Base-by-base conservation (phyloP, 2,888 invertebrate species). In the Norana najaformis region DNA sequence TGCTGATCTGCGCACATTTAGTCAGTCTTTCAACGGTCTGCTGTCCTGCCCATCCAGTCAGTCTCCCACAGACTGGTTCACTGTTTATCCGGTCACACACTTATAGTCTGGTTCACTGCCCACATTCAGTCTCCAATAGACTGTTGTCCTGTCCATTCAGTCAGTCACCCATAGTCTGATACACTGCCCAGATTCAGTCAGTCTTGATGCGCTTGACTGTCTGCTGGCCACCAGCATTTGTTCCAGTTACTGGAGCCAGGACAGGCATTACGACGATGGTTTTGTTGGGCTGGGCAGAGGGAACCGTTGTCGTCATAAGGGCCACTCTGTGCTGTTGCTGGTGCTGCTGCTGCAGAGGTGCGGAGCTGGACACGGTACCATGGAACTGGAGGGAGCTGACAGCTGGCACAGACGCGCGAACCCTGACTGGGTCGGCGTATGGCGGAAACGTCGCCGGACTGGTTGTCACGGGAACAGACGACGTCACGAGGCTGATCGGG, bases 241-340 rank as follows among this genome's bases (percentile, higher is more conserved):
- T 35, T 35, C 85, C 85, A 4, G 85, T 37, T 35, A 37, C 85
- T 6, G 85, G 69, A 8, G 69, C n/a, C 69, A 69, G 37, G 85
- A 85, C 85, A 35, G 85, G 85, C 85, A 85, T 85, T 8, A 85
- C 85, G 20, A 85, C 85, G 85, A 85, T 85, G 20, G 85, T 85
- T 23, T 85, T 85, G 18, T 37, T 85, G 13, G 85, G 36, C 85
- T 85, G 85, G 85, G 85, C 16, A 23, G 85, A 85, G 36, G 37
- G 36, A 30, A 69, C 69, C 13, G 69, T 69, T n/a, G 85, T 35
- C 23, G 85, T 36, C 85, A 37, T 35, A 20, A 85, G 85, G 85
- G 85, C 20, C 20, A 85, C 37, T 20, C 35, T 85, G 35, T 23
- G 34, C 6, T 83, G 53, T 16, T 53, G 83, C 83, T 83, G 83